Percentiles rank a stretch among this genome's conserved stretches.
Conservation (phyloP, 2,113 vertebrate genomes). For the Orthochromis malagaraziensis region DNA sequence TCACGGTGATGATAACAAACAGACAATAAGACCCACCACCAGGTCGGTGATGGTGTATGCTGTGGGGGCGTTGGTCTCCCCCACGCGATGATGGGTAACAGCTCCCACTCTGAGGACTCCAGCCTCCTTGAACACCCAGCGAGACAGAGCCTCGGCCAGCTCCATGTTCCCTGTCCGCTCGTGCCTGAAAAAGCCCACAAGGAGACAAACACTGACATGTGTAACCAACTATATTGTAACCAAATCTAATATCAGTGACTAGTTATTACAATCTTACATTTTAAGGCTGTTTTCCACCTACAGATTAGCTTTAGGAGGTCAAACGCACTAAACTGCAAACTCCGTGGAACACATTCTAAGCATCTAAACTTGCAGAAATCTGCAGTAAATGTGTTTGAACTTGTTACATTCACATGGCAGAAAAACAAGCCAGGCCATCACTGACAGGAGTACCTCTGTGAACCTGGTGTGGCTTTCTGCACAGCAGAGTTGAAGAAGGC, state of each 20-base stretch:
- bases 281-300: neutral
- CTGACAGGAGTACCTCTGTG: constrained; percentile 73
- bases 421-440: neutral
- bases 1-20: neutral
- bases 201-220: neutral
- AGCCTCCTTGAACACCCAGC: constrained; percentile 98
- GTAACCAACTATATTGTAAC: neutral
- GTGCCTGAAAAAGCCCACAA: constrained; percentile 63
- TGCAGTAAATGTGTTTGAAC: neutral
- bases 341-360: neutral
- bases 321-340: neutral
- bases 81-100: constrained; percentile 89
- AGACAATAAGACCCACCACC: constrained; percentile 77
- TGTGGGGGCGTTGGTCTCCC: constrained; percentile 79
- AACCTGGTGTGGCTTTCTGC: constrained; percentile 84
- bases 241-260: neutral
- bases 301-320: neutral
- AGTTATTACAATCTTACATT: neutral
- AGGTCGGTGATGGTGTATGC: constrained; percentile 96
- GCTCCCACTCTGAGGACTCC: constrained; percentile 91
- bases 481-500: constrained; percentile 92
- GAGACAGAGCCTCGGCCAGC: constrained; percentile 85
- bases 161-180: constrained; percentile 88
- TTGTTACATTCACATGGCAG: neutral
- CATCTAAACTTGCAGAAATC: neutral